Evolutionary conservation across 2,888 invertebrate genomes (phyloP).

Genomic region (Cistogaster globosa): DNA sequence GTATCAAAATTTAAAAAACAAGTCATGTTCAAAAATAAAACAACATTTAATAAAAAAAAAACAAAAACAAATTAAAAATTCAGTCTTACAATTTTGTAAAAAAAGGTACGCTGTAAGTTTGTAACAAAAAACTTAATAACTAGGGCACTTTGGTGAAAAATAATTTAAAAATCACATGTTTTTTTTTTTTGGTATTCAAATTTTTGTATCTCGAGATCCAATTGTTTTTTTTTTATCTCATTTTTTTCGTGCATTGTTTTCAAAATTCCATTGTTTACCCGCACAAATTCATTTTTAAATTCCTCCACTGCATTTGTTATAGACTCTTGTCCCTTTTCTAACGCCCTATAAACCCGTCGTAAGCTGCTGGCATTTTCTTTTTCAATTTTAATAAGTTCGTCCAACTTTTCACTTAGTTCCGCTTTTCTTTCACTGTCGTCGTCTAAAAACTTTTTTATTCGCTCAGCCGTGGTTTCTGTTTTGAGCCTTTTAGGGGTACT

Average conservation of each 20-base stretch:
- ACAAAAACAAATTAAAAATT: too few species aligned
- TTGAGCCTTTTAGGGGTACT: not conserved
- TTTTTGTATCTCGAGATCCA: too few species aligned
- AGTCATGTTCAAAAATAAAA: too few species aligned
- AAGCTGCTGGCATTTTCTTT: conserved; percentile 9
- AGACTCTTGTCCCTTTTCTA: conserved; percentile 7
- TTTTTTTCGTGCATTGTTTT: conserved; percentile 34
- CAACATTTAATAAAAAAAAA: too few species aligned
- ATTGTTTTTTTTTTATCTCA: conserved; percentile 1
- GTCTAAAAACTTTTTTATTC: conserved; percentile 7
- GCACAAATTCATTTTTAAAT: conserved; percentile 13
- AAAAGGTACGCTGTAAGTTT: too few species aligned
- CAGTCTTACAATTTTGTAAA: too few species aligned
- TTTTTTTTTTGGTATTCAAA: too few species aligned
- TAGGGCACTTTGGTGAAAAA: too few species aligned
- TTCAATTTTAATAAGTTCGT: conserved; percentile 1
- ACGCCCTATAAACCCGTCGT: not conserved
- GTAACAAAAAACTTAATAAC: too few species aligned
- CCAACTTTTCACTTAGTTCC: conserved; percentile 13
- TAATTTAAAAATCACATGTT: too few species aligned
- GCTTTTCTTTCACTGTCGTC: not conserved
- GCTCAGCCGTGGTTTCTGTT: conserved; percentile 5
- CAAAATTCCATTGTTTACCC: conserved; percentile 4
- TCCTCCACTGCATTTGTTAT: conserved; percentile 15
- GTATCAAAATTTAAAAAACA: too few species aligned